Evolutionary conservation across 2,888 invertebrate genomes (phyloP).

Genomic region (Sycophila texana): DNA sequence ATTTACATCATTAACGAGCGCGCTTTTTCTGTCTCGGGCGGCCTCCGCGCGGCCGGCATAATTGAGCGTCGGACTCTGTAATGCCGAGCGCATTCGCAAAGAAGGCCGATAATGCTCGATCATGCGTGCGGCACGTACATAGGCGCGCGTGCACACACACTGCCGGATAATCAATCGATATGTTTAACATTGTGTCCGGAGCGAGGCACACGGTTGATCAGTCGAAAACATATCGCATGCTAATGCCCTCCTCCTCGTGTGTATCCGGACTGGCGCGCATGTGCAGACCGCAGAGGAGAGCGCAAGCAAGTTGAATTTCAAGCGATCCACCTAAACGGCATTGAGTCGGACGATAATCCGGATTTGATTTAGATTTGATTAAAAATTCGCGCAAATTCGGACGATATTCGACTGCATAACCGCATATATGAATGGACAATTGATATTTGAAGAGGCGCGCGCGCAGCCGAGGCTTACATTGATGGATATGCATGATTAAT

Average conservation of each 20-base stretch:
- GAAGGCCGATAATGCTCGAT: constrained; percentile 31
- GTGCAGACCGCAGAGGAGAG: neutral
- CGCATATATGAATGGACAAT: constrained; percentile 9
- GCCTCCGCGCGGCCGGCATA: neutral
- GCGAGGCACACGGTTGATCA: constrained; percentile 24
- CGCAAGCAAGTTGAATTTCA: constrained; percentile 1
- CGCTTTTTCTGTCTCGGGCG: neutral
- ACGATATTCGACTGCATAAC: neutral
- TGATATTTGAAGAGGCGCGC: neutral
- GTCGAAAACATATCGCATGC: constrained; percentile 45
- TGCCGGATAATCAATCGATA: constrained; percentile 50
- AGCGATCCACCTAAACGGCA: neutral
- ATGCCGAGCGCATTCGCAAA: neutral
- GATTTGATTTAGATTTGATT: constrained; percentile 32
- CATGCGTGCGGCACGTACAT: constrained; percentile 18
- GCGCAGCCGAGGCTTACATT: neutral
- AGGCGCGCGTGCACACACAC: constrained; percentile 1
- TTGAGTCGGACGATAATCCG: constrained; percentile 10
- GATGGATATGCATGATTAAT: constrained; percentile 5
- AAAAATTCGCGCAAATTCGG: neutral
- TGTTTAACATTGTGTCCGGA: constrained; percentile 49
- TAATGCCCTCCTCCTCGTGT: constrained; percentile 21
- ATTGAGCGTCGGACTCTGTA: neutral
- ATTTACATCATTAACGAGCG: constrained; percentile 8
- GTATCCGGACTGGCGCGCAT: neutral